Conservation (phyloP, 2,113 vertebrate species). For the Pomatostomus ruficeps region DNA sequence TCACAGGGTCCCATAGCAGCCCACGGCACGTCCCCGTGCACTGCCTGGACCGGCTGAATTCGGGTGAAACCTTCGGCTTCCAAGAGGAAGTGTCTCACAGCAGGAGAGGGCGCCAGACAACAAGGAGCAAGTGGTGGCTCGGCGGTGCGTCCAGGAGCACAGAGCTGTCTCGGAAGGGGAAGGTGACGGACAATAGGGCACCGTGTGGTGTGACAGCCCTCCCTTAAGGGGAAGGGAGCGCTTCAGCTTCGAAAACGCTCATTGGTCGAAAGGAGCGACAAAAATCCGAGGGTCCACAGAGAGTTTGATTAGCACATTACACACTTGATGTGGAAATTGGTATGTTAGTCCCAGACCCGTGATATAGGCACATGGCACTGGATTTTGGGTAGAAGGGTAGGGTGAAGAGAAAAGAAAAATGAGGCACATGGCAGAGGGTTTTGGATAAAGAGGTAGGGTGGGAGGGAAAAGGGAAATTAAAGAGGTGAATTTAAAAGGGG, state of each 20-base stretch:
- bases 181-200: background rate
- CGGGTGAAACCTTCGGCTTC: fast-evolving
- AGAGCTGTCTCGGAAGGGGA: too few species aligned
- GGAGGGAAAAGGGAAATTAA: background rate
- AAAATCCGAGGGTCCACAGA: background rate
- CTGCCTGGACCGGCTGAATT: background rate
- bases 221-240: background rate
- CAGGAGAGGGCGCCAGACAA: conserved; percentile 12
- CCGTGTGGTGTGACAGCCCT: background rate
- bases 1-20: background rate
- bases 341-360: background rate
- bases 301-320: background rate
- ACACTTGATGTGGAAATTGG: background rate
- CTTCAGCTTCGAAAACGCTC: background rate
- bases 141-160: background rate
- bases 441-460: background rate
- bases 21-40: fast-evolving
- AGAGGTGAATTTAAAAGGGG: background rate
- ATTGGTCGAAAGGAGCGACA: background rate
- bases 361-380: background rate
- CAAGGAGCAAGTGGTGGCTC: background rate
- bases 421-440: background rate
- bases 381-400: background rate
- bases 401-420: background rate
- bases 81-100: background rate